Percentiles rank a stretch among this genome's conserved stretches.
Evolutionary conservation across 2,113 vertebrate genomes (phyloP).

Genomic region (Pionites leucogaster): DNA sequence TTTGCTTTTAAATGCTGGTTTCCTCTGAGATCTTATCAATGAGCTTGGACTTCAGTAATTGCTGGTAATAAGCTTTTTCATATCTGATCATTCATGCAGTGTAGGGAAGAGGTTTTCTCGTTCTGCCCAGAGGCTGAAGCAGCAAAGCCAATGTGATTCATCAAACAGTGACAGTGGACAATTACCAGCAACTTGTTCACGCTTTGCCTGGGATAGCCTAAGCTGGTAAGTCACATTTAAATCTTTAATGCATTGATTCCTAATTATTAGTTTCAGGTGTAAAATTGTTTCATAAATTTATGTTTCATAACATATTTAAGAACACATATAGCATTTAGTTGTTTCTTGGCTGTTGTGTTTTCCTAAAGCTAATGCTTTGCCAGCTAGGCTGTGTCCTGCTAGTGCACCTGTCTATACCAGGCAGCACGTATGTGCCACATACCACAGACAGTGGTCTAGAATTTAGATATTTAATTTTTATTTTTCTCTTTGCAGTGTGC

Average conservation of each 20-base stretch:
- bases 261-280: neutral
- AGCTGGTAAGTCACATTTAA: slow-evolving; percentile 83
- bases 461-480: neutral
- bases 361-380: neutral
- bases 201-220: slow-evolving; percentile 75
- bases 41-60: slow-evolving; percentile 62
- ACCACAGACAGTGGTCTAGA: neutral
- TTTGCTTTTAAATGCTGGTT: slow-evolving; percentile 1
- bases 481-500: neutral
- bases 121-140: slow-evolving; percentile 84
- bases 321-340: neutral
- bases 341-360: neutral
- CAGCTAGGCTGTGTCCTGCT: neutral
- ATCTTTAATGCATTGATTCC: slow-evolving; percentile 12
- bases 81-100: slow-evolving; percentile 81
- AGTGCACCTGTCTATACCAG: neutral
- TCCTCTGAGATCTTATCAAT: slow-evolving; percentile 32
- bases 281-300: neutral
- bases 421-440: neutral
- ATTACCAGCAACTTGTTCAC: slow-evolving; percentile 73
- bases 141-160: slow-evolving; percentile 78
- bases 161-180: slow-evolving; percentile 83
- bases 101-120: slow-evolving; percentile 80
- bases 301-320: neutral
- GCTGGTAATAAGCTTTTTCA: slow-evolving; percentile 64